Percentiles rank a stretch among this genome's conserved stretches.
Conservation (phyloP, 2,797 vertebrate species). For the Ctenopoma kingsleyae region DNA sequence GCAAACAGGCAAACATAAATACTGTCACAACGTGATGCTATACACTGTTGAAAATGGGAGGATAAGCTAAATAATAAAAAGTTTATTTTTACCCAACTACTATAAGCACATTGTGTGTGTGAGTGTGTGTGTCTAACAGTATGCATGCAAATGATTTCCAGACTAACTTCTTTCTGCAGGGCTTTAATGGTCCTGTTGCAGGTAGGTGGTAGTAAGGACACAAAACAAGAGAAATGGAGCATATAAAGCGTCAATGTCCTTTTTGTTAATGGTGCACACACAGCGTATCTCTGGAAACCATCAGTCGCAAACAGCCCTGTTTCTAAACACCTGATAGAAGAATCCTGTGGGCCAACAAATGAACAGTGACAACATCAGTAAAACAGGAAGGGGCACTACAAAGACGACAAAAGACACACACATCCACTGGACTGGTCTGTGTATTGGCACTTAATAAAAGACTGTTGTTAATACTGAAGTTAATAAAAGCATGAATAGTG, state of each 20-base stretch:
- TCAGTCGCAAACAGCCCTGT: conserved; percentile 24
- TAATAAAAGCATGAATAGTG: conserved; percentile 3
- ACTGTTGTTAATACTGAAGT: neutral
- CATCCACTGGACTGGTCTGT: conserved; percentile 6
- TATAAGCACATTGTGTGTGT: neutral
- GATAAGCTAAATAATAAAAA: conserved; percentile 13
- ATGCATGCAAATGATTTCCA: conserved; percentile 23
- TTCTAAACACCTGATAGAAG: conserved; percentile 36
- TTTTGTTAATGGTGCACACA: conserved; percentile 39
- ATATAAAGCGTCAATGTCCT: conserved; percentile 26
- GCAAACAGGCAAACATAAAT: conserved; percentile 22
- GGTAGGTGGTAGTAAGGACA: neutral
- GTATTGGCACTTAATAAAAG: conserved; percentile 6
- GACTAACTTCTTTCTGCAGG: conserved; percentile 17
- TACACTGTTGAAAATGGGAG: neutral
- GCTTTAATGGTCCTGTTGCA: conserved; percentile 37
- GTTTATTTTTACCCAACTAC: neutral
- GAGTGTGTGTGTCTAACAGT: neutral
- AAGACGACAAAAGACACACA: conserved; percentile 15
- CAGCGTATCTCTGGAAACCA: conserved; percentile 72
- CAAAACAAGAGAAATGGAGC: conserved; percentile 33
- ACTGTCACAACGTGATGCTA: neutral
- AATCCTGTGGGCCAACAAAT: conserved; percentile 79
- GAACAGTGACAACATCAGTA: conserved; percentile 88
- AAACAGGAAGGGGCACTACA: conserved; percentile 77